Conservation (phyloP, 53 echinoderm and acorn worm genomes). For the Stichopus horrens region DNA sequence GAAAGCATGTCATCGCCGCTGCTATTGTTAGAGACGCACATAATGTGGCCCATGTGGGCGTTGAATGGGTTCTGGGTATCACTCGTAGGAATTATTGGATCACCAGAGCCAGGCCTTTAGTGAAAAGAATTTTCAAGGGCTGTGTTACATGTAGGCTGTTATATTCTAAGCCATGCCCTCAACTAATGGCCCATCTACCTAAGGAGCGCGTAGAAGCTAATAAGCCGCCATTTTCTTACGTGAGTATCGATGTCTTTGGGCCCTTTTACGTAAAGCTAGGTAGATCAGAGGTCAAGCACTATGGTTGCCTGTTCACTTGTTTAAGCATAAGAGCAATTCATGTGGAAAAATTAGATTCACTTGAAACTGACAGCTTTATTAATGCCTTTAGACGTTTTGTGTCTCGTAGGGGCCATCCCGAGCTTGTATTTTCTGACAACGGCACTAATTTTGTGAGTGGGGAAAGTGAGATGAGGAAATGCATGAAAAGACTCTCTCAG, state of each 20-base stretch:
- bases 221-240: constrained; percentile 47
- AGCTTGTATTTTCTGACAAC: constrained; percentile 51
- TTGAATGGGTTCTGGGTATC: too few species aligned
- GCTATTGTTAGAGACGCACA: constrained; percentile 17
- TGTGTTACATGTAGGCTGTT: background rate
- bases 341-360: constrained; percentile 48
- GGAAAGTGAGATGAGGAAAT: background rate
- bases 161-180: background rate
- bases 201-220: constrained; percentile 35
- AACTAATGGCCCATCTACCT: background rate
- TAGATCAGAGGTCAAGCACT: constrained; percentile 44
- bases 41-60: background rate
- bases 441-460: constrained; percentile 49
- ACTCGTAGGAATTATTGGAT: too few species aligned
- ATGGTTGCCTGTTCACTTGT: constrained; percentile 59
- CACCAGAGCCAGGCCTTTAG: background rate
- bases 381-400: constrained; percentile 53
- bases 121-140: background rate
- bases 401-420: constrained; percentile 41
- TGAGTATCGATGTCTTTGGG: constrained; percentile 54
- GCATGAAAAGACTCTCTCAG: constrained; percentile 14
- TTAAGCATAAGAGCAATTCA: constrained; percentile 51
- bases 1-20: constrained; percentile 2
- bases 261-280: constrained; percentile 53
- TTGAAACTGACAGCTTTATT: constrained; percentile 43